Base-by-base conservation (phyloP, 2,888 invertebrate species). In the Amiota mariae region DNA sequence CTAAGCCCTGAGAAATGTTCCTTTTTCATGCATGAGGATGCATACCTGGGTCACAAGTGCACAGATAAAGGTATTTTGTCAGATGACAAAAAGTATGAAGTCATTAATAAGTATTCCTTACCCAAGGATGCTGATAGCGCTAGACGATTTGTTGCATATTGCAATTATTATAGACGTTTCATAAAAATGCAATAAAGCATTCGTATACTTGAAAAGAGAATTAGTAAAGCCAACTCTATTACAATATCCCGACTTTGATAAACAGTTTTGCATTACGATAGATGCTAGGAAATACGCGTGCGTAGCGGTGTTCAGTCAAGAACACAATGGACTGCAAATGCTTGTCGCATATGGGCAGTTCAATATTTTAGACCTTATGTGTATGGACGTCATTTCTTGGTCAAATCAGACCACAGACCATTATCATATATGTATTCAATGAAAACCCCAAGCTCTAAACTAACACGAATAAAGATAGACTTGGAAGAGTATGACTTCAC, bases 1-100 rank as follows among this genome's bases (percentile, higher is more conserved):
- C 24, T 72, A 20, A 48, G 24, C 0, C 98, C 98, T 2, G 98
- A 91, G 0, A 97, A 76, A 75, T 72, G 71, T 15, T 56, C 57
- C n/a, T 71, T 77, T 46, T 75, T 75, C 49, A 15, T 63, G 24
- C 71, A 64, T 6, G 73, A 72, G 47, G 68, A 71, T 36, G 76
- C 72, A 97, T 98, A 98, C 98, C 20, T 75, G 18, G 77, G 77
- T 20, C 74, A 74, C 54, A 77, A 67, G 47, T 76, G 73, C 61
- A 76, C 76, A 10, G 66, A 61, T 6, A 54, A 74, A 36, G 76
- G 76, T 15, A 73, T 77, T 18, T 11, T 74, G 13, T 74, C 71
- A 8, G 72, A 78, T 61, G 12, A 8, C 24, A 24, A 24, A 24
- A 24, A 12, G 15, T 63, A 36, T 36, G 63, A 63, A n/a, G 63